Percentiles rank a stretch among this genome's conserved stretches.
These are phyloP conservation scores for Drosophila ogumai DNA, from an alignment of 1,140 invertebrate genomes.

Conservation along the genomic window DNA sequence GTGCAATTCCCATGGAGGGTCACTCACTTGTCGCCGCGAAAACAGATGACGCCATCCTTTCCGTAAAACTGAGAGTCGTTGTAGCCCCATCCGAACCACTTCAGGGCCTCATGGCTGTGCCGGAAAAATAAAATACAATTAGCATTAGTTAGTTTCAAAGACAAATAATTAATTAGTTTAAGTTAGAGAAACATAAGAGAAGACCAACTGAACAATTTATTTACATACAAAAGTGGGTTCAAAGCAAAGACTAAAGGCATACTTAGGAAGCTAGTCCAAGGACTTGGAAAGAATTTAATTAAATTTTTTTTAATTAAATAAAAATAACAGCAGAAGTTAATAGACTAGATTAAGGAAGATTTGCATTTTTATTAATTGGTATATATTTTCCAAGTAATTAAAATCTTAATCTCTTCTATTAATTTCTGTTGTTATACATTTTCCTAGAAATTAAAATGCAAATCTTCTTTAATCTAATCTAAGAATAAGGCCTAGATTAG, in stretches of 20 bases:
- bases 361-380: too few relatives aligned
- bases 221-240: background rate
- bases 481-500: too few relatives aligned
- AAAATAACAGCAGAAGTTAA: too few relatives aligned
- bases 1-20: background rate
- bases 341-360: too few relatives aligned
- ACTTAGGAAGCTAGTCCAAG: background rate
- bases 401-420: too few relatives aligned
- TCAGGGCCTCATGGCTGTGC: conserved; percentile 92
- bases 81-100: conserved; percentile 99
- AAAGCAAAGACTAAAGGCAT: background rate
- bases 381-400: too few relatives aligned
- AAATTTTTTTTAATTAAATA: background rate
- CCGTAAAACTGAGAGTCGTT: conserved; percentile 94
- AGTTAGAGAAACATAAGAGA: background rate
- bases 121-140: conserved; percentile 11
- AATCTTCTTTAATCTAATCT: too few relatives aligned
- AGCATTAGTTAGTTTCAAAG: background rate
- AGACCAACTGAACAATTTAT: background rate
- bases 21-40: conserved; percentile 85
- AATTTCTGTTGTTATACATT: too few relatives aligned
- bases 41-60: conserved; percentile 88
- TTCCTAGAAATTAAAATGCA: too few relatives aligned
- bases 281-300: background rate
- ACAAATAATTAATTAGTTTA: background rate